Evolutionary conservation across 2,797 vertebrate genomes (phyloP).

Genomic region (Anas capensis): DNA sequence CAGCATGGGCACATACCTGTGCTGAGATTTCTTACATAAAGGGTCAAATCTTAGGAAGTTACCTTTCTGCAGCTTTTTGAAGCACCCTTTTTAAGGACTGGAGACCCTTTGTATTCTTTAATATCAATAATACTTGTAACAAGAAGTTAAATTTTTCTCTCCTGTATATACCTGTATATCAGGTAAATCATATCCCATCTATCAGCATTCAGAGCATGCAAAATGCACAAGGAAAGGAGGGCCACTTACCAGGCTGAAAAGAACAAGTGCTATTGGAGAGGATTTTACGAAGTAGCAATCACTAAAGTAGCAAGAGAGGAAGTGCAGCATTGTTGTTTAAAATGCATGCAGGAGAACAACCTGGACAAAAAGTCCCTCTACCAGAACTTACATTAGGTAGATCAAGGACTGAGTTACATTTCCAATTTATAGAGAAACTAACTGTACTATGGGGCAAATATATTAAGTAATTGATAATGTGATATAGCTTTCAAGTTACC

Average conservation of each 20-base stretch:
- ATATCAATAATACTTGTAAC: not conserved
- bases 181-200: not conserved
- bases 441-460: not conserved
- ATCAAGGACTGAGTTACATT: slow-evolving; percentile 15
- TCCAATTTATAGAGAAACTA: slow-evolving; percentile 24
- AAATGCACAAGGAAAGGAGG: slow-evolving; percentile 40
- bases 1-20: not conserved
- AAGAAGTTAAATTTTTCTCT: not conserved
- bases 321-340: not conserved
- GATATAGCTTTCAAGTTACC: not conserved
- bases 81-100: not conserved
- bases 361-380: not conserved
- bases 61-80: not conserved
- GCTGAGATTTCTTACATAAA: not conserved
- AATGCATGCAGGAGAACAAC: slow-evolving; percentile 14
- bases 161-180: not conserved
- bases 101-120: not conserved
- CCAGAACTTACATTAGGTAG: not conserved
- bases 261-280: slow-evolving; percentile 36
- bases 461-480: not conserved
- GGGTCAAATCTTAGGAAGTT: not conserved
- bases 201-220: slow-evolving; percentile 33
- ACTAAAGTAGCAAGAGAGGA: slow-evolving; percentile 34
- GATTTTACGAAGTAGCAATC: slow-evolving; percentile 50
- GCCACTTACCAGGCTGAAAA: slow-evolving; percentile 34